These are phyloP conservation scores for Thecocarcelia acutangulata DNA, from an alignment of 2,888 invertebrate species.

Conservation along the genomic window DNA sequence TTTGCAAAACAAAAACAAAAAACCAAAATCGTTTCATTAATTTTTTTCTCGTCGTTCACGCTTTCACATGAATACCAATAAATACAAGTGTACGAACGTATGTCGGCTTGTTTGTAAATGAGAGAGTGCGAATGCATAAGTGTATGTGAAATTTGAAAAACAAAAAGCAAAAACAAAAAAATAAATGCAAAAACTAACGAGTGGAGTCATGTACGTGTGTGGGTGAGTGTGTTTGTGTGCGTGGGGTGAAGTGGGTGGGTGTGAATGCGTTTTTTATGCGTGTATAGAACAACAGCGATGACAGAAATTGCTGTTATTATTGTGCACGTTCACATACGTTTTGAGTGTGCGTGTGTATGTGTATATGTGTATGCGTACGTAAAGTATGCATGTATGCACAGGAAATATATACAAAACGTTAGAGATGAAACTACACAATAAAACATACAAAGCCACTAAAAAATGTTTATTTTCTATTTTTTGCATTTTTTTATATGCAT, in stretches of 20 bases:
- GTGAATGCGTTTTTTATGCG: constrained; percentile 66
- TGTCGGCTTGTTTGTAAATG: constrained; percentile 31
- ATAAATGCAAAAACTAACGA: constrained; percentile 37
- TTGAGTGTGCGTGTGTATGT: background rate
- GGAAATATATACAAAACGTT: constrained; percentile 62
- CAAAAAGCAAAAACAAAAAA: constrained; percentile 41
- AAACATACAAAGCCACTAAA: constrained; percentile 55
- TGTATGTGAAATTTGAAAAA: constrained; percentile 36
- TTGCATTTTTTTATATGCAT: constrained; percentile 30
- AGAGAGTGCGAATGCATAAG: constrained; percentile 42
- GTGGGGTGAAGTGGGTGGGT: background rate
- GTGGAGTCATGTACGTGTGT: constrained; percentile 4
- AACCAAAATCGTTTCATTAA: constrained; percentile 63
- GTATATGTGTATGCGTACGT: background rate
- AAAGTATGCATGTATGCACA: constrained; percentile 32
- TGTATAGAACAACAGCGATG: constrained; percentile 63
- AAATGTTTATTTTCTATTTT: constrained; percentile 54
- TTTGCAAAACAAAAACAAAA: constrained; percentile 52
- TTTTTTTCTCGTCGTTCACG: constrained; percentile 60
- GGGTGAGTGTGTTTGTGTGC: background rate
- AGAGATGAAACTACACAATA: constrained; percentile 62
- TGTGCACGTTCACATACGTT: constrained; percentile 14
- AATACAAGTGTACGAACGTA: constrained; percentile 26
- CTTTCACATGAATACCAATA: constrained; percentile 61
- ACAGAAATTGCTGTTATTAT: constrained; percentile 65